These are phyloP conservation scores for Holotrichia oblita DNA, from an alignment of 1,140 invertebrate genomes.

Conservation along the genomic window DNA sequence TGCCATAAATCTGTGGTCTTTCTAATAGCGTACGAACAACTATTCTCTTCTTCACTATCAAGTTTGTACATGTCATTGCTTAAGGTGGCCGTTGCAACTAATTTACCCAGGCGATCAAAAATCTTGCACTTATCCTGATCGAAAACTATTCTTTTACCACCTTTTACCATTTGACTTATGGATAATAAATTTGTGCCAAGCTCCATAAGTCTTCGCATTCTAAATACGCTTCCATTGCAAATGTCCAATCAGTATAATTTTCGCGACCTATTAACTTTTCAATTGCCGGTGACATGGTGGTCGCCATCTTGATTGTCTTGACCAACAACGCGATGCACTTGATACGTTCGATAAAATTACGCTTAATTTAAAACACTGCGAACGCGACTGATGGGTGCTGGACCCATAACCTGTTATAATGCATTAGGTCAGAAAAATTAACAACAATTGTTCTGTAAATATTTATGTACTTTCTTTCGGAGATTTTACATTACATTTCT, in stretches of 20 bases:
- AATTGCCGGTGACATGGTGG: not conserved
- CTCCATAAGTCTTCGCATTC: not conserved
- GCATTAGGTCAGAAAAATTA: no score
- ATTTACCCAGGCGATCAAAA: no score
- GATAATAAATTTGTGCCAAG: no score
- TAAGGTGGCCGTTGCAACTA: not conserved
- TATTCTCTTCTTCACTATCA: no score
- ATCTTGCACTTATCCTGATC: no score
- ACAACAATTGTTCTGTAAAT: no score
- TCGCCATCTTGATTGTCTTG: not conserved
- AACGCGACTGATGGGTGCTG: not conserved
- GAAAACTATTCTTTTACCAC: no score
- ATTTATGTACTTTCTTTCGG: no score
- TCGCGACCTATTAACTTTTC: not conserved
- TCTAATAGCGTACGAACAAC: not conserved
- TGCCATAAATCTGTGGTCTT: not conserved
- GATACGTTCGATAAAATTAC: not conserved
- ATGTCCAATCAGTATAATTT: not conserved
- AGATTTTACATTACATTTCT: no score
- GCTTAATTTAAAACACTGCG: not conserved
- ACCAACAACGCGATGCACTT: not conserved
- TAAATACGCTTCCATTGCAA: not conserved
- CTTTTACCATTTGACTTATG: no score
- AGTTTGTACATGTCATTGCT: not conserved
- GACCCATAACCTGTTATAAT: no score